Percentiles rank a stretch among this genome's conserved stretches.
phyloP scores from a whole-genome alignment of 2,113 vertebrate species.

The Riparia riparia region DNA sequence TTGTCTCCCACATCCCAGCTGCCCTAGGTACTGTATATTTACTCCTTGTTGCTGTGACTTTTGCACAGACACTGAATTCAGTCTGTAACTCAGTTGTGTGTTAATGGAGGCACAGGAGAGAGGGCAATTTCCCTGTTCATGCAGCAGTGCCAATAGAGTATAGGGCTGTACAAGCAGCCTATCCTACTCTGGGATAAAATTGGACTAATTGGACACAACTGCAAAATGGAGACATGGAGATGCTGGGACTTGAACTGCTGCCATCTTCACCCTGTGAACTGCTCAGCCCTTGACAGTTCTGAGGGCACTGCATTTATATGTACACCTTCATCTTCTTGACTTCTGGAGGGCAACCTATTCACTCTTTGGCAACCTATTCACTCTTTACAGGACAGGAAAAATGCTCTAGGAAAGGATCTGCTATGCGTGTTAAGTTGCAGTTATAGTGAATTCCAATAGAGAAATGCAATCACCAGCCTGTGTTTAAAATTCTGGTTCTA shows the following conservation, averaged over 20 bases:
- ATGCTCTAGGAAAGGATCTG: neutral
- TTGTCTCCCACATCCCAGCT: neutral
- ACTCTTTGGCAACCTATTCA: neutral
- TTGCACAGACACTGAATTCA: neutral
- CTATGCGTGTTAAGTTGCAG: neutral
- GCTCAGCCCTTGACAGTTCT: neutral
- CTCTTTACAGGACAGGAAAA: neutral
- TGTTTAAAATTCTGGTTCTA: neutral
- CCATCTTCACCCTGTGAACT: neutral
- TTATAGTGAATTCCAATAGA: neutral
- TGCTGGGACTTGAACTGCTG: neutral
- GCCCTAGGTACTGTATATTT: neutral
- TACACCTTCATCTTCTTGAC: neutral
- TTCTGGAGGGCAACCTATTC: neutral
- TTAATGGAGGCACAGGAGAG: neutral
- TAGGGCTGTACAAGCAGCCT: neutral
- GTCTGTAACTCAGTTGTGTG: neutral
- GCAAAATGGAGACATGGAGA: neutral
- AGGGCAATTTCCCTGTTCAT: neutral
- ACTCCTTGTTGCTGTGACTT: neutral
- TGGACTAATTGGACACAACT: neutral
- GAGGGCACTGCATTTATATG: neutral
- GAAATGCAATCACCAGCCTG: neutral
- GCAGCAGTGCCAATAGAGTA: neutral
- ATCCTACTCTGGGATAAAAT: neutral